phyloP scores from a whole-genome alignment of 2,797 vertebrate genomes.

The Trachops cirrhosus region DNA sequence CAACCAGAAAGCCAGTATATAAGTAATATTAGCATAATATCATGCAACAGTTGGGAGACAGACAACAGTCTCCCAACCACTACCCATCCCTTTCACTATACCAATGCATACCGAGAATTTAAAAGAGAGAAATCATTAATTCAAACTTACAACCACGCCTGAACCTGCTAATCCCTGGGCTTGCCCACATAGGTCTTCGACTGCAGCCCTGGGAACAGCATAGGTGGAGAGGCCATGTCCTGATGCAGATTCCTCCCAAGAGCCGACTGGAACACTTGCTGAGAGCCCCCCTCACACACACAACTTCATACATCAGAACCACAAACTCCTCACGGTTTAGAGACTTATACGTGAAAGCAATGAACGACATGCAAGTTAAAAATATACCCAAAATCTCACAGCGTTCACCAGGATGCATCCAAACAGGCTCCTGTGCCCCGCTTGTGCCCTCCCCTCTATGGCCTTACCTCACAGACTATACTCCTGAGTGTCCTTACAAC shows the following conservation, averaged over 20 bases:
- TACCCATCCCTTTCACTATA: not conserved
- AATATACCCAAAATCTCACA: not conserved
- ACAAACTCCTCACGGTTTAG: not conserved
- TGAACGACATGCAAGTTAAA: not conserved
- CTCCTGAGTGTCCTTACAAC: too few species aligned
- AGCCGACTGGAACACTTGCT: not conserved
- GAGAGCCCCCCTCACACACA: not conserved
- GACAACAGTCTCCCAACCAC: not conserved
- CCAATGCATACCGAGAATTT: not conserved
- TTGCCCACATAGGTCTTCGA: not conserved
- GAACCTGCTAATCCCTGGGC: not conserved
- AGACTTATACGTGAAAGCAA: not conserved
- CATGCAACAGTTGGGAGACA: too few species aligned
- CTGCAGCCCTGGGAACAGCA: not conserved
- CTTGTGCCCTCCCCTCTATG: not conserved
- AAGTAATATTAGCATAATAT: not conserved
- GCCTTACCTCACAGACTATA: not conserved
- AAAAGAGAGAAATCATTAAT: not conserved
- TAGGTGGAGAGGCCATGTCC: too few species aligned
- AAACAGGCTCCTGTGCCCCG: not conserved
- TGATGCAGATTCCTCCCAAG: not conserved
- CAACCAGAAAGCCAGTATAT: not conserved
- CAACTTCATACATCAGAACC: not conserved
- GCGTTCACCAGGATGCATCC: not conserved
- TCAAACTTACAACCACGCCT: not conserved